Percentiles rank a stretch among this genome's conserved stretches.
These are phyloP conservation scores for Aramus guarauna DNA, from an alignment of 2,113 vertebrate species.

Conservation along the genomic window DNA sequence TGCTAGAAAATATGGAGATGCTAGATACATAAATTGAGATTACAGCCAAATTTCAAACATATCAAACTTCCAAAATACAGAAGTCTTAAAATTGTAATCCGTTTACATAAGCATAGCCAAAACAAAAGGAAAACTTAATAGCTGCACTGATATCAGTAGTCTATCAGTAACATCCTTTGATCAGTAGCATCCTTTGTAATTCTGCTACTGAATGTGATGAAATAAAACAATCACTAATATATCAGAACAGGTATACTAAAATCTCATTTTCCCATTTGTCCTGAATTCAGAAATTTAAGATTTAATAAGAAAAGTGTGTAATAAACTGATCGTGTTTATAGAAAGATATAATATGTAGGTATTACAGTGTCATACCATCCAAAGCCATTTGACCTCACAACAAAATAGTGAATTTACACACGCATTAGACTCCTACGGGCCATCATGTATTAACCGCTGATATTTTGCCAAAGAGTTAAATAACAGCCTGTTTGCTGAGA, in stretches of 20 bases:
- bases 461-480: background rate
- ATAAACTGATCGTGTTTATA: background rate
- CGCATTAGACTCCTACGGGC: background rate
- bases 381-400: background rate
- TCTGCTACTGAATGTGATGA: background rate
- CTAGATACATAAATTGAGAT: background rate
- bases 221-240: background rate
- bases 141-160: background rate
- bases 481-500: background rate
- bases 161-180: too few relatives aligned
- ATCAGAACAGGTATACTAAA: background rate
- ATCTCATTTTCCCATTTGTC: background rate
- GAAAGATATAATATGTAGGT: background rate
- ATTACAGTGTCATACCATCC: background rate
- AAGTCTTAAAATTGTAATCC: background rate
- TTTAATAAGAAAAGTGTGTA: background rate
- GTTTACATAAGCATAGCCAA: background rate
- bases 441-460: background rate
- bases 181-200: background rate
- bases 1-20: background rate
- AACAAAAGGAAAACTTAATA: background rate
- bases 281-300: background rate
- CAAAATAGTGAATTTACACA: background rate
- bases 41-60: background rate
- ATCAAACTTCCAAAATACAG: background rate